Percentiles rank a stretch among this genome's conserved stretches.
Conservation (phyloP, 1,140 invertebrate genomes). For the Calosoma granatense region DNA sequence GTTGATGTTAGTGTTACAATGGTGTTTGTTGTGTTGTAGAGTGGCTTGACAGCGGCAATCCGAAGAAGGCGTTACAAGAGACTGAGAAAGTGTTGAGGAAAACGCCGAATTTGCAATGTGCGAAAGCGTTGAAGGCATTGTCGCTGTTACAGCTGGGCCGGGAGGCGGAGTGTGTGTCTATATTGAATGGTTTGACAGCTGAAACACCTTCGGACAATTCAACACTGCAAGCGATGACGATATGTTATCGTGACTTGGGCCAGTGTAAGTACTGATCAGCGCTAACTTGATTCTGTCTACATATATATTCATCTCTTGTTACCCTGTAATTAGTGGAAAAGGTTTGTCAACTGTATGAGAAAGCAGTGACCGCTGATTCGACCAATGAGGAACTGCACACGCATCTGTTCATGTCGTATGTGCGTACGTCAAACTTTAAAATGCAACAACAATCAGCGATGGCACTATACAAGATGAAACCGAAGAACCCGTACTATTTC, state of each 20-base stretch:
- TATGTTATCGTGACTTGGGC: slow-evolving; percentile 87
- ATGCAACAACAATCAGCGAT: slow-evolving; percentile 85
- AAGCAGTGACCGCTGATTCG: slow-evolving; percentile 74
- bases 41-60: slow-evolving; percentile 89
- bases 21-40: slow-evolving; percentile 51
- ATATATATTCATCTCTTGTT: too few relatives aligned
- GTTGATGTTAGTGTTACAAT: slow-evolving; percentile 9
- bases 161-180: slow-evolving; percentile 59
- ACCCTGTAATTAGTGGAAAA: slow-evolving; percentile 55
- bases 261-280: slow-evolving; percentile 55
- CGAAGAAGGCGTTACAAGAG: slow-evolving; percentile 96
- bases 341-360: slow-evolving; percentile 82
- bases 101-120: slow-evolving; percentile 78
- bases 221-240: slow-evolving; percentile 91
- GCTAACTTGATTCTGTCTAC: too few relatives aligned
- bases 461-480: slow-evolving; percentile 77
- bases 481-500: slow-evolving; percentile 95
- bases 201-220: slow-evolving; percentile 82
- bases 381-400: slow-evolving; percentile 86
- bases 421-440: slow-evolving; percentile 79
- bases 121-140: slow-evolving; percentile 83
- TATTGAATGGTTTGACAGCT: slow-evolving; percentile 67
- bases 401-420: slow-evolving; percentile 92
- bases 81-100: slow-evolving; percentile 93
- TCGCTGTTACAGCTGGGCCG: slow-evolving; percentile 79